Evolutionary conservation across 1,140 invertebrate genomes (phyloP).

Genomic region (Caerostris darwini): DNA sequence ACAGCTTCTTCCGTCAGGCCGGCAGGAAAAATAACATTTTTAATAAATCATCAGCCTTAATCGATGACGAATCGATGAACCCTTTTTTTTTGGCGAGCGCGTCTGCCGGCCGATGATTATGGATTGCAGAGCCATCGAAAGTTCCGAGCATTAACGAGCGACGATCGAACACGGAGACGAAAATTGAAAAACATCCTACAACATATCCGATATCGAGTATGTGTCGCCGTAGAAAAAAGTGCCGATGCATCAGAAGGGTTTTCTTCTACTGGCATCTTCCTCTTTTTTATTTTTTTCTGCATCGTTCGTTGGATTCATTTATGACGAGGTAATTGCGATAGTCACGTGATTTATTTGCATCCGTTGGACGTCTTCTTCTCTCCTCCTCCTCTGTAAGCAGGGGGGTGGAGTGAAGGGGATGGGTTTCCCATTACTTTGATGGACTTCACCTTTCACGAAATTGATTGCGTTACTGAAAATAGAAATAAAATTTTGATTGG

Average conservation of each 20-base stretch:
- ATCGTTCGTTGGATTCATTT: slow-evolving; percentile 1
- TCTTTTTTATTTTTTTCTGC: not conserved
- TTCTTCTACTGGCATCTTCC: not conserved
- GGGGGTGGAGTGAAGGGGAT: not conserved
- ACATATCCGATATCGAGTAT: slow-evolving; percentile 32
- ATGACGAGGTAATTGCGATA: slow-evolving; percentile 39
- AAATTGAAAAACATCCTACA: slow-evolving; percentile 35
- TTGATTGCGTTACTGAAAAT: not conserved
- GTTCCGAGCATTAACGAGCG: slow-evolving; percentile 24
- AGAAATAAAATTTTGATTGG: slow-evolving; percentile 22
- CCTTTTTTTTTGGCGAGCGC: not conserved
- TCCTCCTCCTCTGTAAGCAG: not conserved
- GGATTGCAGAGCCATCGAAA: slow-evolving; percentile 8
- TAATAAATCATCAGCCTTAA: slow-evolving; percentile 34
- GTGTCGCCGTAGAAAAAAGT: not conserved
- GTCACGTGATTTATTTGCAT: slow-evolving; percentile 40
- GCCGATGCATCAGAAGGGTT: not conserved
- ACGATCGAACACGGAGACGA: slow-evolving; percentile 23
- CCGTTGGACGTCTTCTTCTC: not conserved
- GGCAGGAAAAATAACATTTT: slow-evolving; percentile 25
- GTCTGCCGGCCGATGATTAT: slow-evolving; percentile 26
- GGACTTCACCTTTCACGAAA: not conserved
- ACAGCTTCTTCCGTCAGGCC: slow-evolving; percentile 8
- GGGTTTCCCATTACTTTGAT: slow-evolving; percentile 23
- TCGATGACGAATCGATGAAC: slow-evolving; percentile 32